Evolutionary conservation across 2,797 vertebrate genomes (phyloP), one percentile per base, ranked within the genome.

Genomic region (Gallirallus australis): DNA sequence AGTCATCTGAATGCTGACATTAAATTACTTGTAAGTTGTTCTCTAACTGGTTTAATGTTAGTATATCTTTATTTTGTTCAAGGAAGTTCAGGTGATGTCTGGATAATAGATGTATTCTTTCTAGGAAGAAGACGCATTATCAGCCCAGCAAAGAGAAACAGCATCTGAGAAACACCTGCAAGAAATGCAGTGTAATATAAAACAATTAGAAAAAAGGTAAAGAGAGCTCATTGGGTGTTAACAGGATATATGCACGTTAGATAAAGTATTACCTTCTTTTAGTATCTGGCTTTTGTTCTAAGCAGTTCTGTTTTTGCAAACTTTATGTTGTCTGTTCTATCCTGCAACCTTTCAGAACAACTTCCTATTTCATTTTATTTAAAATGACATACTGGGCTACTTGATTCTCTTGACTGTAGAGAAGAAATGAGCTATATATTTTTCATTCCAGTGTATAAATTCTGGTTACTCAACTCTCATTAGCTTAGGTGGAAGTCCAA

Each of bases 201-300:
- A 97, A 91, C 98, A 99, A 75, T 93, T 99, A 42, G 99, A 99
- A 96, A 93, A 98, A 95, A 99, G 99, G 99, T 99, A 98, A 98
- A 65, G 65, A 35, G 35, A 52, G 56, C 48, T 81, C 42, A 31
- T 7, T 35, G 53, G 28, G 37, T 73, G 39, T 56, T 73, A n/a
- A 50, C 23, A 37, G 54, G 25, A 20, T 21, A 25, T 5, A 0
- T 52, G 31, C 30, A 52, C 28, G 31, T 18, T 30, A 61, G 27
- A 33, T 31, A 40, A 75, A 48, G 53, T 56, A 30, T 11, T 52
- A 71, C 16, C 1, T 6, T 11, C 28, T n/a, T 63, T 70, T 82
- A 66, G 52, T 39, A 31, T 61, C 54, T 56, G 40, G 30, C 24
- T 28, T 95, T 84, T 53, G 10, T 72, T 63, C 54, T 54, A 21